Percentiles rank a stretch among this genome's conserved stretches.
Evolutionary conservation across 2,888 invertebrate species (phyloP).

Genomic region (Schizaphis graminum): DNA sequence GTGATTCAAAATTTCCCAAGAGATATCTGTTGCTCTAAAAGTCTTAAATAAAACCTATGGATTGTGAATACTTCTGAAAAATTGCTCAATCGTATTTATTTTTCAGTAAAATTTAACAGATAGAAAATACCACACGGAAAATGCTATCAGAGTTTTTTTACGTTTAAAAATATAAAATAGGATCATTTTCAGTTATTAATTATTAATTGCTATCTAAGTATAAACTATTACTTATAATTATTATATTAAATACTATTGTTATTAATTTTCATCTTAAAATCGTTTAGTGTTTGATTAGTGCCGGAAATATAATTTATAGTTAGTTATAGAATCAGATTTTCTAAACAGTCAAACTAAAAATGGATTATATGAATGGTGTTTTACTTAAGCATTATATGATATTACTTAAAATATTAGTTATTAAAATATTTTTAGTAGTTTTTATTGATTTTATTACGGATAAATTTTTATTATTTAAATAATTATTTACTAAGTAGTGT

Average conservation of each 20-base stretch:
- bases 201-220: neutral
- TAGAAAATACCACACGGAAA: neutral
- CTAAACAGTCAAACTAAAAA: neutral
- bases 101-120: neutral
- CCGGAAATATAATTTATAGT: neutral
- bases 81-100: neutral
- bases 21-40: neutral
- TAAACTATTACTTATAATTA: neutral
- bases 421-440: neutral
- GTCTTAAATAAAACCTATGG: neutral
- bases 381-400: neutral
- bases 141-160: neutral
- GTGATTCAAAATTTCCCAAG: conserved; percentile 41
- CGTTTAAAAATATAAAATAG: neutral
- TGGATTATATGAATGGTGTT: neutral
- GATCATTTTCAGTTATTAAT: neutral
- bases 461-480: neutral
- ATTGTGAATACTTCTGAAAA: neutral
- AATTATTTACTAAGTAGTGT: neutral
- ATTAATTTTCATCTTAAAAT: neutral
- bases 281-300: neutral
- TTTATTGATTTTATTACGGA: neutral
- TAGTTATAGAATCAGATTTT: neutral
- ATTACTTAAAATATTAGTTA: neutral
- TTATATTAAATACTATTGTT: neutral